These are phyloP conservation scores for Volucella bombylans DNA, from an alignment of 2,888 invertebrate genomes.

Conservation along the genomic window DNA sequence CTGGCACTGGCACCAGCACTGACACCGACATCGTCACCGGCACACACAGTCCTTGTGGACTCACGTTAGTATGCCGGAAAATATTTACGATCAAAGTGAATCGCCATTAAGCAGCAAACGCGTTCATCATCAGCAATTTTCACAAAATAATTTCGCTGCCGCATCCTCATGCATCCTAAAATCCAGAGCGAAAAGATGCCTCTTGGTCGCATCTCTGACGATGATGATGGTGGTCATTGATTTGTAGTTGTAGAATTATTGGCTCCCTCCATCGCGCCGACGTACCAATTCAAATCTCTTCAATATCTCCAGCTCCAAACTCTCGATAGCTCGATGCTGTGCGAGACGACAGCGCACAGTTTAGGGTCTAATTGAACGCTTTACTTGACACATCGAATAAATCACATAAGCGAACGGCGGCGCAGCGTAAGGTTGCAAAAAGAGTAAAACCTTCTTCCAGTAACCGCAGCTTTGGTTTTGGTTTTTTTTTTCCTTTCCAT, in stretches of 20 bases:
- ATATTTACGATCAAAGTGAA: slow-evolving; percentile 74
- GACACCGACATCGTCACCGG: neutral
- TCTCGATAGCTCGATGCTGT: slow-evolving; percentile 40
- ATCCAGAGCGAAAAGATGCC: slow-evolving; percentile 37
- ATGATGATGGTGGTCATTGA: slow-evolving; percentile 69
- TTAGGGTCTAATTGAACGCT: slow-evolving; percentile 83
- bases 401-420: slow-evolving; percentile 78
- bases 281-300: slow-evolving; percentile 38
- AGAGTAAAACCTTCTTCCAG: neutral
- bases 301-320: neutral
- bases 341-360: slow-evolving; percentile 77
- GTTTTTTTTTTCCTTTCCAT: slow-evolving; percentile 12
- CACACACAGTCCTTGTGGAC: slow-evolving; percentile 60
- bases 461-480: neutral
- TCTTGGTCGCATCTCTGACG: slow-evolving; percentile 51
- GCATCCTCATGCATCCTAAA: slow-evolving; percentile 10
- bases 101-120: slow-evolving; percentile 73
- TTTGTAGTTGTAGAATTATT: slow-evolving; percentile 57
- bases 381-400: slow-evolving; percentile 82
- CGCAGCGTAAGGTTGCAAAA: neutral
- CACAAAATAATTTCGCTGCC: slow-evolving; percentile 70
- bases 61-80: slow-evolving; percentile 72
- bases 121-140: slow-evolving; percentile 74
- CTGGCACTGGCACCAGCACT: too few species aligned
- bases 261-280: neutral